Evolutionary conservation across 2,888 invertebrate genomes (phyloP).

Genomic region (Drosophila cyrtoloma): DNA sequence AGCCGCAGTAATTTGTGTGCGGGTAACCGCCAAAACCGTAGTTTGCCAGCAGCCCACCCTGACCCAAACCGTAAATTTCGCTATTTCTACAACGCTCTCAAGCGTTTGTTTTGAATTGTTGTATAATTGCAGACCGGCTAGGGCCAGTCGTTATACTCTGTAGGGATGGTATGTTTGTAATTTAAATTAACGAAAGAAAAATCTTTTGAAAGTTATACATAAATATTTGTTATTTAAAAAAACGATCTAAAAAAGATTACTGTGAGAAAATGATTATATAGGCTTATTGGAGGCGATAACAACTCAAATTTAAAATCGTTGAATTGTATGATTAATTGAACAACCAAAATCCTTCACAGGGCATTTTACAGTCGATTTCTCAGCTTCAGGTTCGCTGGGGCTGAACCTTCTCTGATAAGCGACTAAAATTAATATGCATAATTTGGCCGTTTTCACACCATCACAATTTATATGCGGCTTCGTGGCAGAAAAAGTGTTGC

Average conservation of each 20-base stretch:
- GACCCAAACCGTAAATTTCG: constrained; percentile 5
- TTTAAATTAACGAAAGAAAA: not conserved
- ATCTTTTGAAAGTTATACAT: not conserved
- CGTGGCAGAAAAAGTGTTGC: constrained; percentile 23
- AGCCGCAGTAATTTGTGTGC: constrained; percentile 67
- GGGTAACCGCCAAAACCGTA: constrained; percentile 14
- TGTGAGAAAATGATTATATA: not conserved
- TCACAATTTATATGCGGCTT: constrained; percentile 19
- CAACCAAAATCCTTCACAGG: not conserved
- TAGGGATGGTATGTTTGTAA: not conserved
- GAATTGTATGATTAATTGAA: not conserved
- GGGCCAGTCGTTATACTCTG: constrained; percentile 22
- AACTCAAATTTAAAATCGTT: not conserved
- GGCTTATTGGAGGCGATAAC: not conserved
- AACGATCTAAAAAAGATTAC: not conserved
- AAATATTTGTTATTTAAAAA: not conserved
- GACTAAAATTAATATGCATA: constrained; percentile 19
- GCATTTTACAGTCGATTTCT: constrained; percentile 8
- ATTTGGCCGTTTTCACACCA: constrained; percentile 12
- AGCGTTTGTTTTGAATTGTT: constrained; percentile 71
- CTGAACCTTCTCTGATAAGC: constrained; percentile 37
- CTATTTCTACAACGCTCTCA: constrained; percentile 2
- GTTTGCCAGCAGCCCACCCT: not conserved
- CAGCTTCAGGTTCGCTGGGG: not conserved
- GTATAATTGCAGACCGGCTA: constrained; percentile 60